Evolutionary conservation across 1,140 invertebrate species (phyloP), one percentile per base, ranked within the genome.

Genomic region (Cephus cinctus): DNA sequence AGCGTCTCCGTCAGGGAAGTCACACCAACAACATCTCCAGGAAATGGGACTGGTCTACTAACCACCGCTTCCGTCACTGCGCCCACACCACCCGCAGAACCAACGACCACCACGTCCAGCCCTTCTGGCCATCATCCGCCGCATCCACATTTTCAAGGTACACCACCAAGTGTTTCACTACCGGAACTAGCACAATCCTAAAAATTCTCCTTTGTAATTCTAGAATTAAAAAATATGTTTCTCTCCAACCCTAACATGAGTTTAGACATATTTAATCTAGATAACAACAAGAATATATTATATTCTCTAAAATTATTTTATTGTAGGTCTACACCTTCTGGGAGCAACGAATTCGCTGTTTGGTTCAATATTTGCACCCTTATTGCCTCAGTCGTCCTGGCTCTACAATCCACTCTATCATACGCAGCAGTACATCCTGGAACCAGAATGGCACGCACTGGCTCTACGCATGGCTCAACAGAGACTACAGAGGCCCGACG

Each of bases 401-500:
- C 53, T 76, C 4, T 74, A 74, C 50, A 75, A 75, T 30, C 73
- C 73, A 0, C 52, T 76, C 6, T 76, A 75, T 34, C 71, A 72
- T 30, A 68, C 67, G 20, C 73, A 73, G 34, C 73, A 75, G 32
- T 77, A 77, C 43, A 65, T 75, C 1, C 31, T 75, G 22, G 73
- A 75, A 23, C 71, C 71, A 0, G 73, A 76, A 21, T 77, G 75
- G 75, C 73, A 77, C 31, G 71, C 70, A 9, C 27, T 77, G 8
- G 72, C 75, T 3, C 42, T 75, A 5, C 57, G 72, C n/a, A 73
- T 74, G 67, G 73, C 73, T 0, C 75, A 77, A 38, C 75, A 77
- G 5, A 69, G 73, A 22, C 52, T 76, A 5, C 71, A 75, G 40
- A 66, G 70, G 50, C 70, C 73, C 0, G 73, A 75, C 19, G 59